Evolutionary conservation across 1,140 invertebrate genomes (phyloP).

Genomic region (Holcopasites calliopsidis): DNA sequence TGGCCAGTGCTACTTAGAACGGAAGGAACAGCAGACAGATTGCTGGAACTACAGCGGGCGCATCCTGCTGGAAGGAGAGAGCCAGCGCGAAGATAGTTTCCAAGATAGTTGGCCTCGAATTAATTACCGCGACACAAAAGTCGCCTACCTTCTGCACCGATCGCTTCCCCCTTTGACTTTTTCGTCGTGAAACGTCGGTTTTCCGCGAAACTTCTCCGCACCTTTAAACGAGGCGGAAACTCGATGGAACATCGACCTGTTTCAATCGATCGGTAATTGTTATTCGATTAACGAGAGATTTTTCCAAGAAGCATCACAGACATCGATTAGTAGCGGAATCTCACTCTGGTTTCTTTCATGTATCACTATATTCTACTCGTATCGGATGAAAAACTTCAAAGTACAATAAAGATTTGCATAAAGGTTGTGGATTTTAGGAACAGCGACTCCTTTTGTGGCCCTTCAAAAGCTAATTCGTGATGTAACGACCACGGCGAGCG

Average conservation of each 20-base stretch:
- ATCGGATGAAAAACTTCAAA: too few species aligned
- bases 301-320: too few species aligned
- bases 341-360: not conserved
- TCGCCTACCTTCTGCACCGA: not conserved
- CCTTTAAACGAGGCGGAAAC: not conserved
- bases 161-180: not conserved
- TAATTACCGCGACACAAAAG: constrained; percentile 58
- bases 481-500: not conserved
- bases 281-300: not conserved
- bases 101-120: constrained; percentile 62
- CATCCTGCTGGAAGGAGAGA: constrained; percentile 38
- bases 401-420: too few species aligned
- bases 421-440: too few species aligned
- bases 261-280: not conserved
- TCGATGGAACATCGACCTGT: not conserved
- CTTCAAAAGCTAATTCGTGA: not conserved
- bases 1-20: constrained; percentile 53
- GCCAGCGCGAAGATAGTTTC: constrained; percentile 49
- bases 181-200: not conserved
- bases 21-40: constrained; percentile 65
- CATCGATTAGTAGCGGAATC: not conserved
- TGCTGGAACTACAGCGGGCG: constrained; percentile 44
- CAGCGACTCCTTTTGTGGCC: not conserved
- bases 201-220: not conserved
- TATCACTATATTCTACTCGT: too few species aligned